A percentile compares a stretch with the other conserved stretches of the same genome.
Conservation (phyloP, 2,113 vertebrate species). For the Ovibos moschatus region DNA sequence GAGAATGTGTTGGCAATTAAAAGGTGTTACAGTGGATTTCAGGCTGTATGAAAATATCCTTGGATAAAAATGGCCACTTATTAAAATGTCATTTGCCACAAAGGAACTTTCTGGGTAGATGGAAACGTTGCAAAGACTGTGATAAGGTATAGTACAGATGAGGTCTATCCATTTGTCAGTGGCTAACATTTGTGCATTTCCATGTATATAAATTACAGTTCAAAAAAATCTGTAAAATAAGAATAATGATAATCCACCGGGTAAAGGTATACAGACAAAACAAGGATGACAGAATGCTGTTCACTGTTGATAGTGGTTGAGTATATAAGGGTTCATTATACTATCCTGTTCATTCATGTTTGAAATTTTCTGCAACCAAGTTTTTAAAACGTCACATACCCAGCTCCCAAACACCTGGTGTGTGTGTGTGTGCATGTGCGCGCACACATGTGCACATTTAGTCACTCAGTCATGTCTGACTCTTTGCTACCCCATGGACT, state of each 20-base stretch:
- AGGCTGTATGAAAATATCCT: neutral
- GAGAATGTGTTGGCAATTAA: neutral
- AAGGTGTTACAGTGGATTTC: neutral
- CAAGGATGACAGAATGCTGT: neutral
- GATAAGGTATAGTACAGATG: neutral
- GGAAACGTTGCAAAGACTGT: neutral
- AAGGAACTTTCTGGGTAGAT: neutral
- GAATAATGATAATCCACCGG: neutral
- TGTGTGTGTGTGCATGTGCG: accelerated
- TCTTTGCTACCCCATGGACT: neutral
- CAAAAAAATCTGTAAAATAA: neutral
- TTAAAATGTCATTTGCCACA: neutral
- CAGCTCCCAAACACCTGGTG: neutral
- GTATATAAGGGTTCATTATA: neutral
- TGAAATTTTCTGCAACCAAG: neutral
- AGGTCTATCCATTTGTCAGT: neutral
- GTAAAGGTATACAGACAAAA: neutral
- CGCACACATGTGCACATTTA: accelerated
- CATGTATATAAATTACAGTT: neutral
- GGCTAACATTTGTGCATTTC: neutral
- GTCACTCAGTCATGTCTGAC: neutral
- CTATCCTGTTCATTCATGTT: neutral
- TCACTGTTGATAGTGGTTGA: neutral
- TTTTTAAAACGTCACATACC: neutral
- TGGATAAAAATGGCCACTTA: neutral